Evolutionary conservation across 2,113 vertebrate species (phyloP).

Genomic region (Lichenostomus cassidix): DNA sequence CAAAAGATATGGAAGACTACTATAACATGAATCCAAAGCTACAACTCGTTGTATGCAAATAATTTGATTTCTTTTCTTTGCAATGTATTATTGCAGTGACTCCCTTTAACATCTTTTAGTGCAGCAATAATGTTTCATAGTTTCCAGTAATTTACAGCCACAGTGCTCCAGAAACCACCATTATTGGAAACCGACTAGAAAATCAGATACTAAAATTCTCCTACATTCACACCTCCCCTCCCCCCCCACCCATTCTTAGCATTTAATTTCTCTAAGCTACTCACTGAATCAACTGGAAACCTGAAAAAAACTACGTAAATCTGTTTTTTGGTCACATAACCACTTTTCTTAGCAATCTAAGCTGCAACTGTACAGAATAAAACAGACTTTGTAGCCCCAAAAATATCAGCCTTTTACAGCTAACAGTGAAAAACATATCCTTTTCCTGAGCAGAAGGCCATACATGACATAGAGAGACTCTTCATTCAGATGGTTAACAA

Average conservation of each 20-base stretch:
- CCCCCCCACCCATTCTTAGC: no score
- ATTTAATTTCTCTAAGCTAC: slow-evolving; percentile 4
- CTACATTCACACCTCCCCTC: no score
- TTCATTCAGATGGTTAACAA: slow-evolving; percentile 2
- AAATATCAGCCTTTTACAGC: background rate
- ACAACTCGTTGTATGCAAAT: background rate
- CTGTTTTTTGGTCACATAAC: background rate
- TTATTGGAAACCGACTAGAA: background rate
- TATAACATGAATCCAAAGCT: background rate
- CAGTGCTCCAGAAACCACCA: background rate
- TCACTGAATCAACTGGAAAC: background rate
- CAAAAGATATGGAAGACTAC: background rate
- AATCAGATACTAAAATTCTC: background rate
- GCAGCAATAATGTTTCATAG: background rate
- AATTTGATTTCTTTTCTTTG: background rate
- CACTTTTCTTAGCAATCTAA: background rate
- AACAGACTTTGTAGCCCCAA: background rate
- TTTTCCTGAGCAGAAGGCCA: background rate
- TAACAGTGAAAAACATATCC: background rate
- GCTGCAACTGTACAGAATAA: background rate
- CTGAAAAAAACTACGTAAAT: background rate
- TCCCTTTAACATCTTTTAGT: background rate
- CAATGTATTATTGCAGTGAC: background rate
- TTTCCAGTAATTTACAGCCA: background rate
- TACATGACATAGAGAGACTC: background rate